Evolutionary conservation across 2,888 invertebrate species (phyloP).

Genomic region (Cosmorhoe ocellata): DNA sequence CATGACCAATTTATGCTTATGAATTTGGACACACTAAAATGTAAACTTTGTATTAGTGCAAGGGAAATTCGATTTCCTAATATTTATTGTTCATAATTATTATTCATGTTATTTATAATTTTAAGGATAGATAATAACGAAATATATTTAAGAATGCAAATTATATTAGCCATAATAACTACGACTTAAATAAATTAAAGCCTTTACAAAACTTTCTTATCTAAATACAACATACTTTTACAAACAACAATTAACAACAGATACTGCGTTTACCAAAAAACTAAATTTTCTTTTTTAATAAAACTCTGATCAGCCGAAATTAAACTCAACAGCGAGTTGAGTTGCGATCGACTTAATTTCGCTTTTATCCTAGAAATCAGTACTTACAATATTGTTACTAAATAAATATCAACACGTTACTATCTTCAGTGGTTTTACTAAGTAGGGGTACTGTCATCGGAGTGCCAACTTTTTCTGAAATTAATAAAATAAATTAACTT

Average conservation of each 20-base stretch:
- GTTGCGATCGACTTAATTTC: neutral
- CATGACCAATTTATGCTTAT: constrained; percentile 50
- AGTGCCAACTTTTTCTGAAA: constrained; percentile 76
- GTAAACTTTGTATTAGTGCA: no score
- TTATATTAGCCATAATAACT: constrained; percentile 42
- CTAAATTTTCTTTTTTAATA: neutral
- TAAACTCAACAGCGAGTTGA: neutral
- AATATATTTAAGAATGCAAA: constrained; percentile 20
- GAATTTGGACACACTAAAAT: constrained; percentile 39
- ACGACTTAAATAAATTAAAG: constrained; percentile 70
- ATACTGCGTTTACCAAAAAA: neutral
- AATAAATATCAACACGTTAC: constrained; percentile 5
- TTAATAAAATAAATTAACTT: neutral
- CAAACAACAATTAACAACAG: constrained; percentile 25
- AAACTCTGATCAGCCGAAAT: no score
- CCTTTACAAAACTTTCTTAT: constrained; percentile 52
- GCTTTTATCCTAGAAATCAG: constrained; percentile 4
- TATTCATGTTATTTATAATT: no score
- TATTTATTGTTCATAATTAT: no score
- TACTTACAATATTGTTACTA: constrained; percentile 3
- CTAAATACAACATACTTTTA: constrained; percentile 30
- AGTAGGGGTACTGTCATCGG: constrained; percentile 75
- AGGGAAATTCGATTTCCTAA: no score
- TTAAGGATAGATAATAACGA: constrained; percentile 2
- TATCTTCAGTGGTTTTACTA: constrained; percentile 40